Base-by-base conservation (phyloP, 1,140 invertebrate species). In the Oryzaephilus surinamensis region DNA sequence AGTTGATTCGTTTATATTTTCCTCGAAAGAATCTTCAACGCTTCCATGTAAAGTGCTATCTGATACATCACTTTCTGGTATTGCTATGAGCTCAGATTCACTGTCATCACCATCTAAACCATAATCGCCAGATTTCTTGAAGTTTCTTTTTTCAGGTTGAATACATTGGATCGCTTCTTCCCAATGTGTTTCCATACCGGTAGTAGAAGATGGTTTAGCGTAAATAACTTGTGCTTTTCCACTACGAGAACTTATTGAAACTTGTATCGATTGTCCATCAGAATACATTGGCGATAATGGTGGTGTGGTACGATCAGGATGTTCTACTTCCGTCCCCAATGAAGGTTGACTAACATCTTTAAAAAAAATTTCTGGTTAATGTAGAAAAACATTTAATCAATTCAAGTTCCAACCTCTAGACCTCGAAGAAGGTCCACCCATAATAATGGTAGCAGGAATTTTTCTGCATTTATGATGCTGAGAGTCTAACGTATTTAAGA, bases 401-500 rank as follows among this genome's bases (percentile, higher is more conserved):
- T 21, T 3, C 11, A 57, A 60, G 84, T 81, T 81, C n/a, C n/a
- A n/a, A n/a, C n/a, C n/a, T 68, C 84, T 72, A 1, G 83, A 81
- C 52, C 81, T 68, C 4, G 73, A 73, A 1, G 76, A 67, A 15
- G 73, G 66, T 19, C 68, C 76, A 17, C 73, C 74, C 67, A 83
- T 78, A 15, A 83, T 72, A 21, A 85, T 71, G 40, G 80, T 80
- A 7, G 83, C 78, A 20, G 84, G 81, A 36, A 87, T 79, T 42
- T 82, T 72, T 48, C 79, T 76, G 58, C 88, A 92, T 28, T 80
- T 76, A 71, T 90, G 90, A 60, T 89, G 82, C 55, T 97, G 91
- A 12, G 82, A 77, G 53, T 95, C 84, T 29, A 98, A 60, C 0
- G 92, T 96, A 59, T 94, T 93, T 30, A 98, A 72, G n/a, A 97